Evolutionary conservation across 2,797 vertebrate genomes (phyloP), one percentile per base, ranked within the genome.

Genomic region (Characodon lateralis): DNA sequence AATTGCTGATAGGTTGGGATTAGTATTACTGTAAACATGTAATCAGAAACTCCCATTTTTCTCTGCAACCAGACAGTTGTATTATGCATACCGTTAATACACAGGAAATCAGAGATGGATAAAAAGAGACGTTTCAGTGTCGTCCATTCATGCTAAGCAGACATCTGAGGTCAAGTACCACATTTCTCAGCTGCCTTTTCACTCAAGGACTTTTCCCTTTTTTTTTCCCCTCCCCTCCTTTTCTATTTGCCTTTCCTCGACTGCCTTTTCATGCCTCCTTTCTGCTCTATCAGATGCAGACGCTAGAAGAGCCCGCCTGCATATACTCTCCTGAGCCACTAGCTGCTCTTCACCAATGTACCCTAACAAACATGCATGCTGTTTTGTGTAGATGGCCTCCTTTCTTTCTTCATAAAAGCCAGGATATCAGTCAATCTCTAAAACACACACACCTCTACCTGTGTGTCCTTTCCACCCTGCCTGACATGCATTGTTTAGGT

Each of bases 401-500:
- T 72, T 43, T 71, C 2, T 56, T 59, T 2, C 4, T 69, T 50
- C 73, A 79, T 70, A 77, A 73, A 84, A 81, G 84, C 81, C 79
- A 74, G 80, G 71, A 76, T 71, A 85, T 86, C 46, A 80, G 61
- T 89, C 81, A 85, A 43, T 39, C 82, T 73, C 10, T 0, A 31
- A 73, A 73, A 72, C 72, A 61, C 70, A 51, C 76, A 81, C 76
- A 51, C 71, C 85, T 79, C 72, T 83, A 78, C 81, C 85, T 83
- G 76, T 43, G 81, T 85, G 91, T 92, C 91, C 91, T 92, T 85
- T 89, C 80, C 89, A 88, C 91, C 91, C 93, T 88, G 82, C 84
- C 90, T 90, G 86, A 91, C 89, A 90, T 88, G 92, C 86, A 87
- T 92, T 94, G 91, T 94, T 93, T 93, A 92, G 92, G 90, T 92